Base-by-base conservation (phyloP, 2,797 vertebrate species). In the Lates japonicus region DNA sequence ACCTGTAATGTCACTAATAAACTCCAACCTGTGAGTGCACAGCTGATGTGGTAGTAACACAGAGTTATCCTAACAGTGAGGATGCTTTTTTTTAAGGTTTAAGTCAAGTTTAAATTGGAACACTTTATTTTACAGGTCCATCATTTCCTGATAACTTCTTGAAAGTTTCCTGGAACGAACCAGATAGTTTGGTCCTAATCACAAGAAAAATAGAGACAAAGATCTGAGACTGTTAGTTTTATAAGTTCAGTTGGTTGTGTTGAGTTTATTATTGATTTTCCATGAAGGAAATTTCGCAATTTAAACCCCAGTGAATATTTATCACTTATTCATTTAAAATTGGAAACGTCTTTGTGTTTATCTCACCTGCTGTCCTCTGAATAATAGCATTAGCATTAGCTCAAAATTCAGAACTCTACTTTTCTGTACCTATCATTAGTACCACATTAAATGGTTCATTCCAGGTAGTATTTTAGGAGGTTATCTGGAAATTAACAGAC, bases 81-180 rank as follows among this genome's bases (percentile, higher is more conserved):
- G 37, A 5, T 39, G 5, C 5, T 39, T n/a, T n/a, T n/a, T n/a
- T n/a, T n/a, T n/a, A n/a, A n/a, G n/a, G n/a, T n/a, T n/a, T n/a
- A 39, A 39, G 8, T 39, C 39, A 11, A 9, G 8, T 39, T 29
- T 37, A 39, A 39, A 39, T 39, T 39, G 39, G 7, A 9, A 39
- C 39, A 25, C 39, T 33, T 63, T 59, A 37, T 67, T 76, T 65
- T 44, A 73, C 46, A 25, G 41, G 5, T 72, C 54, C 42, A 39
- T 52, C 16, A 29, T 44, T 25, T 29, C 7, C 29, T 19, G 37
- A 37, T 25, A 2, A 52, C 61, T 37, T 73, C 14, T 58, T 20
- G 6, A 44, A 25, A 3, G 44, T 41, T 76, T 69, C 22, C 33
- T 54, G 39, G n/a, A 57, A 61, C 65, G 6, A 48, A 66, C 2